Evolutionary conservation across 2,113 vertebrate genomes (phyloP).

Genomic region (Carassius gibelio): DNA sequence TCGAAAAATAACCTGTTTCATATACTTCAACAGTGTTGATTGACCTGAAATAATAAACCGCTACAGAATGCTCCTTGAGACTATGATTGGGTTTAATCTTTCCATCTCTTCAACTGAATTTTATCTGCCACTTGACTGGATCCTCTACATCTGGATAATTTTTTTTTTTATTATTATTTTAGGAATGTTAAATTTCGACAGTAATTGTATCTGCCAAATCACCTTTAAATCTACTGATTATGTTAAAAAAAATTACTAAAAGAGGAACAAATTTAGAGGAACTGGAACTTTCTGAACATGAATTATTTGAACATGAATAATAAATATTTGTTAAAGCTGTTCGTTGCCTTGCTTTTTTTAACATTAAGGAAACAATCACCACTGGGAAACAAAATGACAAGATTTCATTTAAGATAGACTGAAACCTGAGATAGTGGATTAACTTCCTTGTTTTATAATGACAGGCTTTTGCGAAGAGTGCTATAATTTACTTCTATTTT

Average conservation of each 20-base stretch:
- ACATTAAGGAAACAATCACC: background rate
- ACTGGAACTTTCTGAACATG: background rate
- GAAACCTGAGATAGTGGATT: background rate
- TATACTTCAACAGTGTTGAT: background rate
- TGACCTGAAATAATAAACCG: background rate
- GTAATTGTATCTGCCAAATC: background rate
- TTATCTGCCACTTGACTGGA: too few relatives aligned
- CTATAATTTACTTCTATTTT: background rate
- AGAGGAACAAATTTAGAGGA: too few relatives aligned
- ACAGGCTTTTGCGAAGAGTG: background rate
- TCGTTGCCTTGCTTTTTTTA: too few relatives aligned
- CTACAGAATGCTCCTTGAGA: too few relatives aligned
- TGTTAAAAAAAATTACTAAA: too few relatives aligned
- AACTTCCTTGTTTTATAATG: background rate
- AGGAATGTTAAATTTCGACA: background rate
- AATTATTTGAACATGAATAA: background rate
- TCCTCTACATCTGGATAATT: too few relatives aligned
- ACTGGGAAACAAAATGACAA: too few relatives aligned
- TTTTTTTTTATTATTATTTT: too few relatives aligned
- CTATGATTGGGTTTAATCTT: background rate
- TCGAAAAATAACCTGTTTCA: background rate
- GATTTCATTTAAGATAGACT: background rate
- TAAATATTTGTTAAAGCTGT: too few relatives aligned
- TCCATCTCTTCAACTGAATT: background rate
- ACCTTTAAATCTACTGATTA: too few relatives aligned